Conservation (phyloP, 1,140 invertebrate species). For the Scaptodrosophila lebanonensis region DNA sequence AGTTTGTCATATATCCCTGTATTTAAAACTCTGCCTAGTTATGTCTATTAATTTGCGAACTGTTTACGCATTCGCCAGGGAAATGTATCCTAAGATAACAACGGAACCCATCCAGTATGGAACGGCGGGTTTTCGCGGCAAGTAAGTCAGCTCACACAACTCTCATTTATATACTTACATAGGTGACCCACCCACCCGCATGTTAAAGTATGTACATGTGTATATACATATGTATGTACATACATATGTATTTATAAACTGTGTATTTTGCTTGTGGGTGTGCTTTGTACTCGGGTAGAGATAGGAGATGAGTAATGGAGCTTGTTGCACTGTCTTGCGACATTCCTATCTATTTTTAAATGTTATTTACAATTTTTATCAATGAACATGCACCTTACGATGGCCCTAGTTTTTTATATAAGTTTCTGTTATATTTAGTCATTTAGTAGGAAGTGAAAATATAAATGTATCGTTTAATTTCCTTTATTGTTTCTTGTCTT, state of each 20-base stretch:
- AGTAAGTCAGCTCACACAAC: constrained; percentile 79
- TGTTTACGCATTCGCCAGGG: constrained; percentile 84
- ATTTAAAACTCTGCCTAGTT: constrained; percentile 25
- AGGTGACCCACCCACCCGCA: neutral
- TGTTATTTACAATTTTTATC: constrained; percentile 53
- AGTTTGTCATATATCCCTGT: neutral
- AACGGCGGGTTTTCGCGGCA: constrained; percentile 84
- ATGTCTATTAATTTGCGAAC: constrained; percentile 74
- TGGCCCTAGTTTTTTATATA: constrained; percentile 10
- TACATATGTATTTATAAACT: constrained; percentile 17
- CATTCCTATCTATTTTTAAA: constrained; percentile 57
- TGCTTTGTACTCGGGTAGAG: constrained; percentile 37
- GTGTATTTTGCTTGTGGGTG: too few relatives aligned
- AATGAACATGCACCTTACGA: constrained; percentile 50
- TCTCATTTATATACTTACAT: constrained; percentile 14
- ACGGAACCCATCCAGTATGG: constrained; percentile 83
- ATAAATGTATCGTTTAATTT: too few relatives aligned
- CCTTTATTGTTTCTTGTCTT: too few relatives aligned
- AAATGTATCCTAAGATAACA: constrained; percentile 84
- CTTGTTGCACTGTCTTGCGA: constrained; percentile 29
- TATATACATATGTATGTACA: constrained; percentile 3
- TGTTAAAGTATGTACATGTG: constrained; percentile 3
- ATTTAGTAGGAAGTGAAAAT: too few relatives aligned
- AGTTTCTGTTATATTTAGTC: too few relatives aligned
- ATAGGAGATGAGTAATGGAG: constrained; percentile 46